Evolutionary conservation across 1,140 invertebrate genomes (phyloP), one percentile per base, ranked within the genome.

Genomic region (Drosophila suzukii): DNA sequence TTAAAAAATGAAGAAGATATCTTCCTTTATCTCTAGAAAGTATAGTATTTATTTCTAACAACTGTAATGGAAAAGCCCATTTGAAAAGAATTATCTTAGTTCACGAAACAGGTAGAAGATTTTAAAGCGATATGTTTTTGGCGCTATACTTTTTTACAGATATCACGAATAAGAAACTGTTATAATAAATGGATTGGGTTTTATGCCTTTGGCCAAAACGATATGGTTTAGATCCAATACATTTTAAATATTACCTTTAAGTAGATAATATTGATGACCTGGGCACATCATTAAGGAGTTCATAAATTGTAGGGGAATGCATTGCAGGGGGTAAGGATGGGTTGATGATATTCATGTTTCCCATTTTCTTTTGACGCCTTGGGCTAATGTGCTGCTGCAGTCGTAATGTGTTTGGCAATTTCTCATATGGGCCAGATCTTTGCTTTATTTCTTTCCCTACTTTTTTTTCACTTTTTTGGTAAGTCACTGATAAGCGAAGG

Each of bases 341-440:
- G 17, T 20, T 17, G 6, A 36, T 44, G 6, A 36, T 44, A 24
- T 13, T 17, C 20, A 30, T 20, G 3, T 3, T 17, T 36, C 47
- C 27, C 32, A 43, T 55, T 44, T 71, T 49, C 32, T 41, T 15
- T 6, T 39, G 36, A 8, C 17, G 53, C 24, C 60, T 46, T 32
- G 4, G 60, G 75, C 71, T 83, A 88, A 88, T 86, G 82, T 86
- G 70, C 49, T 79, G 78, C 53, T 78, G 75, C 73, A 76, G 49
- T 75, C 79, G 51, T 88, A 88, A 88, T 88, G 84, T 79, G 47
- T 78, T 89, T 80, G 65, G 80, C 84, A 74, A 88, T 88, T 88
- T 89, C 76, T 88, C 84, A 88, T 81, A 46, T 78, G 76, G 41
- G 15, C 39, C 39, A 47, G 41, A 61, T 70, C 71, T 76, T 75